Evolutionary conservation across 2,797 vertebrate species (phyloP).

Genomic region (Enteromius unitaeniatus): DNA sequence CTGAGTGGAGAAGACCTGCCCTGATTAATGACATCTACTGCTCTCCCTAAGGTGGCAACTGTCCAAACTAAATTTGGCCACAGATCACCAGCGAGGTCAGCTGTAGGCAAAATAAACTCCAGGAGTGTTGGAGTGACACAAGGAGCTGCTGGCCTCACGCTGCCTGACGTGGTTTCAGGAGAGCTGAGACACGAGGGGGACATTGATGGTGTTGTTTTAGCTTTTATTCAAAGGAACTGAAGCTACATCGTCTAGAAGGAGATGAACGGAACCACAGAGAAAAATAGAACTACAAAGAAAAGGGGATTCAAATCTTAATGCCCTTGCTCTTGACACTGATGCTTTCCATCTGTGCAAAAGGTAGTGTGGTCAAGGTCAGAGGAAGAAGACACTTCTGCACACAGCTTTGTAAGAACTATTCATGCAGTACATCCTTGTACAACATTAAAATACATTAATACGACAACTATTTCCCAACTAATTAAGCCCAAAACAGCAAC

Average conservation of each 20-base stretch:
- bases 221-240: conserved; percentile 59
- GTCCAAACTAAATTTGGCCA: conserved; percentile 71
- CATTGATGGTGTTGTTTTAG: conserved; percentile 63
- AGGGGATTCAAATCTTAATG: conserved; percentile 61
- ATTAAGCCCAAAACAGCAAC: not conserved
- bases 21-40: conserved; percentile 64
- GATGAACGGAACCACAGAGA: conserved; percentile 56
- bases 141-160: conserved; percentile 49
- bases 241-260: conserved; percentile 54
- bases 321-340: conserved; percentile 61
- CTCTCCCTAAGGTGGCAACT: conserved; percentile 64
- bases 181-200: conserved; percentile 57
- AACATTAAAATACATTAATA: not conserved
- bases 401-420: conserved; percentile 35
- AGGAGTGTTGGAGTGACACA: conserved; percentile 52
- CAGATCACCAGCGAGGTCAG: conserved; percentile 66
- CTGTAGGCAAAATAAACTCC: conserved; percentile 66
- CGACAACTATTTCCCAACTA: not conserved
- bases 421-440: not conserved
- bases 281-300: conserved; percentile 64
- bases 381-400: conserved; percentile 35
- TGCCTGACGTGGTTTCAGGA: conserved; percentile 54
- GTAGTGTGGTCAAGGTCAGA: conserved; percentile 52
- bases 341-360: conserved; percentile 63
- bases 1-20: conserved; percentile 60